Conservation (phyloP, 2,888 invertebrate genomes). For the Nymphalis polychloros region DNA sequence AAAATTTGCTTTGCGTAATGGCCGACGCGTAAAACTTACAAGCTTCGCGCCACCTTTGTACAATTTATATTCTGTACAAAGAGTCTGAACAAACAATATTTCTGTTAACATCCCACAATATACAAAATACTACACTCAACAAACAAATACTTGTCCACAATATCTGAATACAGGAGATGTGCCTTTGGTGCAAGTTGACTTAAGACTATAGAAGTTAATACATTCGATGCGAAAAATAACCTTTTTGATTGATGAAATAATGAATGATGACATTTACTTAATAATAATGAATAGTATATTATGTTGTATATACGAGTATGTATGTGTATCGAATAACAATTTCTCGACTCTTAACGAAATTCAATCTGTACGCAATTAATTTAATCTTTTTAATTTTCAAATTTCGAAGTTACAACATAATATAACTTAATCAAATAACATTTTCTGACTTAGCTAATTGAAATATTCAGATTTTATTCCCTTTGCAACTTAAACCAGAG, state of each 20-base stretch:
- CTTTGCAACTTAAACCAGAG: background rate
- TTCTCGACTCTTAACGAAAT: no score
- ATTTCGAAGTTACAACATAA: no score
- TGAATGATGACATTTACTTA: no score
- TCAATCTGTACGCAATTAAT: no score
- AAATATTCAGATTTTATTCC: background rate
- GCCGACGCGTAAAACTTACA: slow-evolving; percentile 28
- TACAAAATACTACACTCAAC: slow-evolving; percentile 20
- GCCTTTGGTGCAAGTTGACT: slow-evolving; percentile 9
- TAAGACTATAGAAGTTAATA: no score
- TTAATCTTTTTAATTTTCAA: no score
- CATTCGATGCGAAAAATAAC: no score
- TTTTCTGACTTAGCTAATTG: background rate
- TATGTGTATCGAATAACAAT: no score
- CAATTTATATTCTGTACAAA: slow-evolving; percentile 24
- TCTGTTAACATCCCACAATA: slow-evolving; percentile 15
- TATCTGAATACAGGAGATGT: slow-evolving; percentile 21
- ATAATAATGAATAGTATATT: no score
- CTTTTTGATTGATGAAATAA: background rate
- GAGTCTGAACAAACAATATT: slow-evolving; percentile 9
- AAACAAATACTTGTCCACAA: slow-evolving; percentile 16
- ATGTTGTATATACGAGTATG: no score
- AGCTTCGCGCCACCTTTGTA: slow-evolving; percentile 28
- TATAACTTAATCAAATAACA: background rate
- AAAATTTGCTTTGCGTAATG: slow-evolving; percentile 32